Evolutionary conservation across 1,140 invertebrate genomes (phyloP), one percentile per base, ranked within the genome.

Genomic region (Trachymyrmex septentrionalis): DNA sequence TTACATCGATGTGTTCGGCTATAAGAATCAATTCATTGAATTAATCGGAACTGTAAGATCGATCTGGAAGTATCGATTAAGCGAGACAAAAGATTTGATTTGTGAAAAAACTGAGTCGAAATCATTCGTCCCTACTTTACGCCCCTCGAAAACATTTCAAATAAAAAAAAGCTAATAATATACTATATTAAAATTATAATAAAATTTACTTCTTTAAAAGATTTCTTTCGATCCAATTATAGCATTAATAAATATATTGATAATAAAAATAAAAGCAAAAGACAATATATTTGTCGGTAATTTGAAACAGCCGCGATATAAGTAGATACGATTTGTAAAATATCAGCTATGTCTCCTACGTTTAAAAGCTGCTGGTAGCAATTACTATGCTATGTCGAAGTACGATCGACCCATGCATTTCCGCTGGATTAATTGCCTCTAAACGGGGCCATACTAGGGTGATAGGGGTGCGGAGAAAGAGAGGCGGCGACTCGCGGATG

Each of bases 361-460:
- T 50, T 82, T 72, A 82, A 59, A 82, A 38, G 80, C 67, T 82
- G 16, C 34, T 34, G 80, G 80, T 55, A 73, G 67, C 78, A 82
- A 84, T 84, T 84, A 48, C 69, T 75, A 73, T 73, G 69, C 80
- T 84, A 44, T 73, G 55, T 84, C 80, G 55, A 73, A 38, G 24
- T 84, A 73, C 80, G 69, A 84, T 84, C 80, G 80, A 84, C 80
- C 80, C 55, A 57, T 75, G 55, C 80, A 21, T 84, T 84, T 84
- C 69, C 69, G 80, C 38, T 75, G 80, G 38, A 84, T 84, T 84
- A 84, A 84, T 84, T 84, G 69, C 80, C 38, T 38, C 55, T 84
- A 84, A 84, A 84, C 57, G 67, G 80, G 55, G 38, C 24, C 55
- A 61, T 24, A 38, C 55, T 12, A 38, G 38, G 24, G 55, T n/a